Evolutionary conservation across 1,140 invertebrate genomes (phyloP).

Genomic region (Zaprionus ornatus): DNA sequence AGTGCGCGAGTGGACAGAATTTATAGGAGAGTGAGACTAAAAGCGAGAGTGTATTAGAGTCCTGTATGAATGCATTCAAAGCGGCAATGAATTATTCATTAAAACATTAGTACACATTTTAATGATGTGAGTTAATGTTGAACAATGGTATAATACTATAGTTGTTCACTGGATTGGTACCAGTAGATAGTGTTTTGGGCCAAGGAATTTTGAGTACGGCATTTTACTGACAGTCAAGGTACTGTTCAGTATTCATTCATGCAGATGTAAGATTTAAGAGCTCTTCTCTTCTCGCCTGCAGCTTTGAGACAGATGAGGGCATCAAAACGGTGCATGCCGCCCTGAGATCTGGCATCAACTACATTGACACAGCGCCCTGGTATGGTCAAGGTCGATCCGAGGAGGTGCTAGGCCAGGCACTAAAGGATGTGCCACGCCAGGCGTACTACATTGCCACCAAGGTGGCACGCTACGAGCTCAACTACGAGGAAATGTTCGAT

Average conservation of each 20-base stretch:
- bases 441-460: slow-evolving; percentile 96
- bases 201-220: too few species aligned
- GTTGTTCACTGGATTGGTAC: too few species aligned
- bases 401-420: slow-evolving; percentile 91
- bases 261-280: too few species aligned
- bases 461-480: slow-evolving; percentile 92
- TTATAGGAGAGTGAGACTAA: background rate
- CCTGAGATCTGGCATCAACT: slow-evolving; percentile 94
- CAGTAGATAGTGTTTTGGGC: too few species aligned
- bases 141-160: too few species aligned
- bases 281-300: slow-evolving; percentile 78
- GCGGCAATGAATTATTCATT: too few species aligned
- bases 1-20: background rate
- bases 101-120: too few species aligned
- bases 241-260: too few species aligned
- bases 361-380: slow-evolving; percentile 95
- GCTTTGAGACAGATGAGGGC: slow-evolving; percentile 86
- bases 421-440: slow-evolving; percentile 90
- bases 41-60: background rate
- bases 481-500: slow-evolving; percentile 92
- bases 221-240: too few species aligned
- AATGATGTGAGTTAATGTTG: too few species aligned
- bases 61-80: too few species aligned
- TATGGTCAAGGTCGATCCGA: slow-evolving; percentile 95
- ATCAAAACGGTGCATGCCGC: slow-evolving; percentile 89